Base-by-base conservation (phyloP, 2,797 vertebrate species). In the Artibeus jamaicensis region DNA sequence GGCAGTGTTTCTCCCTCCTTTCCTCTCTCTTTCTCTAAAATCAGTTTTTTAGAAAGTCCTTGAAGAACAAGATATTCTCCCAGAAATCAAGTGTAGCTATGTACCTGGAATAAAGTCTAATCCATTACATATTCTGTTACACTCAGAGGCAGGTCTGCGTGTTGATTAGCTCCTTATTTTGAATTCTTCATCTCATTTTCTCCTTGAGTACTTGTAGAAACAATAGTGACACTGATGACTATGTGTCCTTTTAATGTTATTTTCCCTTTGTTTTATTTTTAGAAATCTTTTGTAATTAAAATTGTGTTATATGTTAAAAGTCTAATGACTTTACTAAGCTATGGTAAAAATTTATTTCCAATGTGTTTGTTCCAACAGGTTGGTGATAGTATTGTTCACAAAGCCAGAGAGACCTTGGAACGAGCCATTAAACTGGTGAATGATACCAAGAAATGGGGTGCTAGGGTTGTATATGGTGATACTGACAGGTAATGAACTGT, bases 401-500 rank as follows among this genome's bases (percentile, higher is more conserved):
- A 99, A 98, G 99, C 99, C 97, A 99, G 99, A 98, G 99, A 99
- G 98, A 99, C 99, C 3, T 98, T 99, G 98, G 99, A 99, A 97
- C 98, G 99, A 98, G 99, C 99, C 97, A 99, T 99, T 98, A 99
- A 99, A 98, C 98, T 99, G 97, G 99, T 99, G 95, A 99, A 99
- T 11, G 99, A 99, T 96, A 99, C 99, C 0, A 99, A 99, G 98
- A 99, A 99, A 93, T 99, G 99, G 99, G 99, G 99, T 88, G 99
- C 99, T 0, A 99, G 98, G 0, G 99, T 99, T 26, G 99, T 99
- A 19, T 99, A 99, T 11, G 99, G 99, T 62, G 99, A 99, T 97
- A 99, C 99, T 0, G 99, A 99, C 99, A 99, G 99, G 99, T 99
- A 98, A 98, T 74, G 18, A 26, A 42, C 9, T 57, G 95, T 42